These are phyloP conservation scores for Micromussa lordhowensis DNA, from an alignment of 92 coral and sea anemone species.

Conservation along the genomic window DNA sequence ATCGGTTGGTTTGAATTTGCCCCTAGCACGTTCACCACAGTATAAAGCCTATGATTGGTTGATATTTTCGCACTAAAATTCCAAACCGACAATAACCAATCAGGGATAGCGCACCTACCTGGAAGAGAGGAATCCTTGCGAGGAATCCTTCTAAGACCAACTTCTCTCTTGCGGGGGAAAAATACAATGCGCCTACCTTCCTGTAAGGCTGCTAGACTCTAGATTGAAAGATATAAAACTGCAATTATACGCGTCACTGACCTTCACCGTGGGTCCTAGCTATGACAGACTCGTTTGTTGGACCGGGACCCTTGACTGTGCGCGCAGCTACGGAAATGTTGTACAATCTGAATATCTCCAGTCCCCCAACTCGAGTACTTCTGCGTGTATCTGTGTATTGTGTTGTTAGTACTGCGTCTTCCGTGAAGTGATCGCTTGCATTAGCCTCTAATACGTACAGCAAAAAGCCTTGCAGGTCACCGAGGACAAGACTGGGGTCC, in stretches of 20 bases:
- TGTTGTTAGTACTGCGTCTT: not conserved
- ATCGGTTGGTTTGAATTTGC: not conserved
- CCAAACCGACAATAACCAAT: not conserved
- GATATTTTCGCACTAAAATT: not conserved
- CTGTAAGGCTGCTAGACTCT: too few relatives aligned
- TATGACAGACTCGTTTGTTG: constrained; percentile 44
- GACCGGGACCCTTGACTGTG: constrained; percentile 66
- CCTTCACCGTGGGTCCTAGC: constrained; percentile 79
- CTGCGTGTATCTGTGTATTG: not conserved
- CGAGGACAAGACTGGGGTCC: constrained; percentile 23
- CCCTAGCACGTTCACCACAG: not conserved
- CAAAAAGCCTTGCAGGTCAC: constrained; percentile 45
- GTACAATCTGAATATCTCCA: constrained; percentile 42
- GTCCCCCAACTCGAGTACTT: not conserved
- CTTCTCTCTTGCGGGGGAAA: not conserved
- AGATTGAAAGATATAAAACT: not conserved
- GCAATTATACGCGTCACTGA: constrained; percentile 10
- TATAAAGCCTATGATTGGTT: not conserved
- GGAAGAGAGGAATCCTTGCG: not conserved
- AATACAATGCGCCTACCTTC: not conserved
- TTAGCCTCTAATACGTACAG: constrained; percentile 15
- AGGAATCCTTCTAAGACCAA: too few relatives aligned
- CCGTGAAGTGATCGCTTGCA: constrained; percentile 13
- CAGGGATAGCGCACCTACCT: not conserved
- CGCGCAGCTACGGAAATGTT: constrained; percentile 66